phyloP scores from a whole-genome alignment of 2,797 vertebrate genomes.

The Tragopan temminckii region DNA sequence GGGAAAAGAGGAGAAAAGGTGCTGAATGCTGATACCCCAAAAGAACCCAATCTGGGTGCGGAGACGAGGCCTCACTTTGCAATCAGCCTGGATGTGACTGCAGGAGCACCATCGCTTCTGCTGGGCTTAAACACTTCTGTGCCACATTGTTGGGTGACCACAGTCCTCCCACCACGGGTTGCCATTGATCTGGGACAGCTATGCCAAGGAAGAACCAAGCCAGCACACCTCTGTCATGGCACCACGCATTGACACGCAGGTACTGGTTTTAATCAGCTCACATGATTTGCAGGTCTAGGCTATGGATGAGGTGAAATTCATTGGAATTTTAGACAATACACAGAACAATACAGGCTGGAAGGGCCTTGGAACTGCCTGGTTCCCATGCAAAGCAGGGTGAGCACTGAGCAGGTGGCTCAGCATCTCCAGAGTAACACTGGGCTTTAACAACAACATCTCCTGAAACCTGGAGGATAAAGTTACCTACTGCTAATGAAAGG shows the following conservation, averaged over 20 bases:
- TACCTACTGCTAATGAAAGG: not conserved
- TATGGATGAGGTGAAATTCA: not conserved
- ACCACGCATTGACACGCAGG: not conserved
- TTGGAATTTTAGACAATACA: not conserved
- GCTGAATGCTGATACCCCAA: not conserved
- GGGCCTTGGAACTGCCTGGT: not conserved
- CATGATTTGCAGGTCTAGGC: not conserved
- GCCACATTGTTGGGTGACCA: not conserved
- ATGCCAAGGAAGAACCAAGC: not conserved
- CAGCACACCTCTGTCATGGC: too few relatives aligned
- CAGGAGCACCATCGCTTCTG: not conserved
- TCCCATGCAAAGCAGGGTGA: not conserved
- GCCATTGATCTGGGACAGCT: not conserved
- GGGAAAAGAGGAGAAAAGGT: not conserved
- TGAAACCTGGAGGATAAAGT: not conserved
- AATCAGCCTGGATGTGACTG: not conserved
- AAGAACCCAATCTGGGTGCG: accelerated
- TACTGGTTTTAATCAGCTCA: not conserved
- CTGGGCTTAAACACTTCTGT: not conserved
- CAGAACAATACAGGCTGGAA: not conserved
- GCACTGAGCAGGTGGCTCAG: not conserved
- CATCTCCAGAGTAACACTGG: not conserved
- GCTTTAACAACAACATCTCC: not conserved
- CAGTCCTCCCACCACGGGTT: not conserved
- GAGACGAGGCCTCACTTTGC: not conserved